Evolutionary conservation across 2,797 vertebrate genomes (phyloP).

Genomic region (Dendrocincla tyrannina): DNA sequence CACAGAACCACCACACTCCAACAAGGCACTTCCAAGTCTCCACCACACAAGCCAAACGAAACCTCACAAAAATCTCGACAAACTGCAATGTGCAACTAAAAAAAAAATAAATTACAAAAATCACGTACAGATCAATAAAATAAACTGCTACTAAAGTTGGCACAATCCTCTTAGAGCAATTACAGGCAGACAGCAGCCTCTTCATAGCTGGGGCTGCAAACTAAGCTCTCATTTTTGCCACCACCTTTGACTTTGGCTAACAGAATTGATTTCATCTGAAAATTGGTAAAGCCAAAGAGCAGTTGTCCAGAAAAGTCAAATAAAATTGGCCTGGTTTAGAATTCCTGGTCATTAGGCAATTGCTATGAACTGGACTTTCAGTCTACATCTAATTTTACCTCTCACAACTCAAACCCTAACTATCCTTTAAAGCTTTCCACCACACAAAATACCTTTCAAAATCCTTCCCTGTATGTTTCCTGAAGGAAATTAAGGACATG

Average conservation of each 20-base stretch:
- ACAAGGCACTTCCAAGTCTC: background rate
- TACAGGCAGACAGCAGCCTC: background rate
- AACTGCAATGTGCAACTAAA: background rate
- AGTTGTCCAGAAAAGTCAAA: constrained; percentile 29
- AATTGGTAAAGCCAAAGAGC: constrained; percentile 14
- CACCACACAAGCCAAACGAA: background rate
- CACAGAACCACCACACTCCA: background rate
- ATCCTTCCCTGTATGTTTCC: background rate
- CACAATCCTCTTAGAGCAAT: background rate
- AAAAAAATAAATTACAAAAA: background rate
- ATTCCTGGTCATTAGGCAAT: background rate
- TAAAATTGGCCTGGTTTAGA: background rate
- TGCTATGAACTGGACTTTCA: background rate
- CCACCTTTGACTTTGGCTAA: background rate
- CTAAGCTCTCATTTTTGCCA: constrained; percentile 8
- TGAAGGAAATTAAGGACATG: background rate
- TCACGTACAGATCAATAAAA: background rate
- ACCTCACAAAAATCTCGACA: background rate
- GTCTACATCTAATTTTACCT: background rate
- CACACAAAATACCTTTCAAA: background rate
- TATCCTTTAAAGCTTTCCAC: background rate
- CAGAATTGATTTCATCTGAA: constrained; percentile 27
- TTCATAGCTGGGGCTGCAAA: background rate
- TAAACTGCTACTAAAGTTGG: constrained; percentile 1
- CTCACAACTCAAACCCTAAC: background rate